Conservation (phyloP, 2,797 vertebrate species). For the Notamacropus eugenii region DNA sequence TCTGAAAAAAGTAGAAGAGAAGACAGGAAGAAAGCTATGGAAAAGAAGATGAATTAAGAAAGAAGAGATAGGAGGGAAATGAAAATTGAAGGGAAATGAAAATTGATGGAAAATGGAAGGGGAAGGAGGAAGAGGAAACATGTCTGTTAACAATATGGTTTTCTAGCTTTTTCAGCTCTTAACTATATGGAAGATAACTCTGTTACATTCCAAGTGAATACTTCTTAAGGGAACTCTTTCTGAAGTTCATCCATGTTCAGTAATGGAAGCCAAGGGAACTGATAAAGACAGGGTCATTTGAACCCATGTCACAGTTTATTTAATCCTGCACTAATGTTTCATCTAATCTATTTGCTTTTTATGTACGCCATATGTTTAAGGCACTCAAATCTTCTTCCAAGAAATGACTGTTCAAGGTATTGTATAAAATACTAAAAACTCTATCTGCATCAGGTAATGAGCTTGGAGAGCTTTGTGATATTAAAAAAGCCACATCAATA, state of each 20-base stretch:
- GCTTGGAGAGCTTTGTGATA: neutral
- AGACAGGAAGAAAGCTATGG: accelerated
- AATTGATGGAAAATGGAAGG: neutral
- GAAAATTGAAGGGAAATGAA: neutral
- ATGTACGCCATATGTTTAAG: neutral
- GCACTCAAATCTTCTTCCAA: neutral
- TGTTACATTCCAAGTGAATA: neutral
- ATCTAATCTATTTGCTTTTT: neutral
- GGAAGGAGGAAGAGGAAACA: neutral
- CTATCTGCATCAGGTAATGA: neutral
- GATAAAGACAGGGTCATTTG: neutral
- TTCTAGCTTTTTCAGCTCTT: neutral
- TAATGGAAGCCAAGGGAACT: conserved; percentile 16
- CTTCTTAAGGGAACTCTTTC: neutral
- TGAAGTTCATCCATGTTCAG: neutral
- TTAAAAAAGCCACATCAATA: conserved; percentile 16
- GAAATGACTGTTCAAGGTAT: neutral
- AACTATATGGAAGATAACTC: neutral
- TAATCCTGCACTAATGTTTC: neutral
- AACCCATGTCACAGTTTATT: neutral
- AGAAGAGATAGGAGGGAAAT: accelerated
- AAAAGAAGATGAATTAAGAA: neutral
- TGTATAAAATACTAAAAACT: neutral
- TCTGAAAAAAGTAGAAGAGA: neutral
- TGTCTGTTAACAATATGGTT: neutral